Base-by-base conservation (phyloP, 2,113 vertebrate genomes). In the Casuarius casuarius region DNA sequence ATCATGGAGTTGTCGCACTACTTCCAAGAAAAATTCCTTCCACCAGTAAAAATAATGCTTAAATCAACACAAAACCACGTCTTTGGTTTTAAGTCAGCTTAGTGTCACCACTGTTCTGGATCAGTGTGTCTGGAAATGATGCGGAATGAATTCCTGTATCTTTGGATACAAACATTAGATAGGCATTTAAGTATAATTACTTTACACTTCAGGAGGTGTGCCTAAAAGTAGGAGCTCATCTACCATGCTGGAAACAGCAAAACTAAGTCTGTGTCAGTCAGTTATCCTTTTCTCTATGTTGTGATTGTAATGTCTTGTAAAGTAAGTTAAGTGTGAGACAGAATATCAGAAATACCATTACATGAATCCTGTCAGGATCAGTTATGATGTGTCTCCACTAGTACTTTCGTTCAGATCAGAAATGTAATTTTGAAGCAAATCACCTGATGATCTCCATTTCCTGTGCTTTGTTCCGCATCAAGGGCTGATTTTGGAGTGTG, bases 1-100 rank as follows among this genome's bases (percentile, higher is more conserved):
- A 89, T 61, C 61, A 61, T 10, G 12, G 38, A 61, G 31, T 51
- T 86, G 76, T 93, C 89, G 59, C 56, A 44, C 38, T 75, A 1
- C 38, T 94, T 90, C 62, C 28, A 74, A 80, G 79, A 76, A 92
- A 83, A 92, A 86, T 29, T 80, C 67, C 26, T 92, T 80, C 72
- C 63, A 62, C 31, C 33, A 54, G 67, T 80, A 89, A 84, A 88
- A 95, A 74, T 71, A 70, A 56, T 35, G 38, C 80, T 87, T 74
- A 79, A 76, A 91, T 82, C n/a, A 94, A 73, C 33, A 56, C 12
- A 82, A 82, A 61, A 44, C 28, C 35, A 23, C 7, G 5, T 7
- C 54, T 92, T 81, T 75, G 48, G 25, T 76, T 75, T 61, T 61
- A 22, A 80, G 20, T 52, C 4, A 2, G 26, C 40, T 74, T 58